These are phyloP conservation scores for Formicarius rufipectus DNA, from an alignment of 2,113 vertebrate genomes.

Conservation along the genomic window DNA sequence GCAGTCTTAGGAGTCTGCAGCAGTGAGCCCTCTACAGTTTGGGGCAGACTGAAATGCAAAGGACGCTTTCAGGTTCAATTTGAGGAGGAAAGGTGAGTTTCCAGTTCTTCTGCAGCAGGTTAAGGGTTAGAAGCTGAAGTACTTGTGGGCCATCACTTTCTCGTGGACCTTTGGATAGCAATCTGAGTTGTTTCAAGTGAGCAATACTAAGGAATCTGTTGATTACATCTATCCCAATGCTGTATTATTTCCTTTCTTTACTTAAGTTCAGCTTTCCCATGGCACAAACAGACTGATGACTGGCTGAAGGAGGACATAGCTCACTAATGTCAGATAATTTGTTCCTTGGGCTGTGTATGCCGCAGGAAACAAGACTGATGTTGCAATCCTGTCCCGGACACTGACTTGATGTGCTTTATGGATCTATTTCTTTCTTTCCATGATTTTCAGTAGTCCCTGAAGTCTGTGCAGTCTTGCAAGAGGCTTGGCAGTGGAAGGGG, in stretches of 20 bases:
- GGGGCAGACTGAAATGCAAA: not conserved
- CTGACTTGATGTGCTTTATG: not conserved
- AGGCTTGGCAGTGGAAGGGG: not conserved
- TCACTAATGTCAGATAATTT: not conserved
- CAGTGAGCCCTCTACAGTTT: not conserved
- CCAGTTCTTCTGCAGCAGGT: not conserved
- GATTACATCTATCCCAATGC: not conserved
- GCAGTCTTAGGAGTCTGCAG: not conserved
- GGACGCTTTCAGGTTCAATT: not conserved
- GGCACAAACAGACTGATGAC: not conserved
- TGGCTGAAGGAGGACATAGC: not conserved
- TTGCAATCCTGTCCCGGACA: not conserved
- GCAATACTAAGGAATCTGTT: not conserved
- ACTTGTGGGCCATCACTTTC: not conserved
- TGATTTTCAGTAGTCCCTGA: not conserved
- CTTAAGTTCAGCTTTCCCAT: not conserved
- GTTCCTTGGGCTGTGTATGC: fast-evolving
- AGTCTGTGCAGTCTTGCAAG: not conserved
- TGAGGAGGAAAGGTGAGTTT: not conserved
- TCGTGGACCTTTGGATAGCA: not conserved
- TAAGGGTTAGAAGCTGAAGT: not conserved
- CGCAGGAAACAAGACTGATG: not conserved
- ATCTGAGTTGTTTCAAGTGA: not conserved
- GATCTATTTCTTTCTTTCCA: not conserved
- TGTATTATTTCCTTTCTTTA: not conserved